These are phyloP conservation scores for Scaeva pyrastri DNA, from an alignment of 2,888 invertebrate genomes.

Conservation along the genomic window DNA sequence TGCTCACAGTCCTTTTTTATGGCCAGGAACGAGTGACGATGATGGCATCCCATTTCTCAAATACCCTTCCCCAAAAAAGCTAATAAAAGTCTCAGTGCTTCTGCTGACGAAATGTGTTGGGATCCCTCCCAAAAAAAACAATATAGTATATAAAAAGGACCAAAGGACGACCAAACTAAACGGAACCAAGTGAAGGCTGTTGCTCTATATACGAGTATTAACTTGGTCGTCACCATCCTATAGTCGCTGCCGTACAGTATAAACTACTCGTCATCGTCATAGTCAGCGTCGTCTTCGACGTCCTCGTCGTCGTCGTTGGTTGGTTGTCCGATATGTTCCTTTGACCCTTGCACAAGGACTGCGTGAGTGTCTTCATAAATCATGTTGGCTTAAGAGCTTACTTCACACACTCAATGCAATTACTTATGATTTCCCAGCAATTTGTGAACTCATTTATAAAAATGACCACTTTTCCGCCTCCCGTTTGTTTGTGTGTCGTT, in stretches of 20 bases:
- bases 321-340: conserved; percentile 42
- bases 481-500: conserved; percentile 12
- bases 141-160: no score
- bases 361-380: conserved; percentile 76
- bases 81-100: conserved; percentile 66
- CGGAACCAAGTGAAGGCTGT: conserved; percentile 66
- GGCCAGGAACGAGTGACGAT: conserved; percentile 60
- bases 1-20: conserved; percentile 41
- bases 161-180: conserved; percentile 28
- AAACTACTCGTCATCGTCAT: no score
- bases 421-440: conserved; percentile 77
- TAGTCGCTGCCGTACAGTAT: no score
- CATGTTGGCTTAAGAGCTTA: conserved; percentile 75
- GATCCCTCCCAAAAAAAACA: not conserved
- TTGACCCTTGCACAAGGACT: conserved; percentile 74
- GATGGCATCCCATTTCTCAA: conserved; percentile 71
- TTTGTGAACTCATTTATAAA: conserved; percentile 77
- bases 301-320: not conserved
- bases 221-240: not conserved
- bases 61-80: conserved; percentile 35
- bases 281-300: no score
- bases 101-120: conserved; percentile 39
- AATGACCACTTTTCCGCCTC: conserved; percentile 73
- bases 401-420: conserved; percentile 76
- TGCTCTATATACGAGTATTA: conserved; percentile 56